Evolutionary conservation across 2,113 vertebrate species (phyloP), one percentile per base, ranked within the genome.

Genomic region (Vulpes vulpes): DNA sequence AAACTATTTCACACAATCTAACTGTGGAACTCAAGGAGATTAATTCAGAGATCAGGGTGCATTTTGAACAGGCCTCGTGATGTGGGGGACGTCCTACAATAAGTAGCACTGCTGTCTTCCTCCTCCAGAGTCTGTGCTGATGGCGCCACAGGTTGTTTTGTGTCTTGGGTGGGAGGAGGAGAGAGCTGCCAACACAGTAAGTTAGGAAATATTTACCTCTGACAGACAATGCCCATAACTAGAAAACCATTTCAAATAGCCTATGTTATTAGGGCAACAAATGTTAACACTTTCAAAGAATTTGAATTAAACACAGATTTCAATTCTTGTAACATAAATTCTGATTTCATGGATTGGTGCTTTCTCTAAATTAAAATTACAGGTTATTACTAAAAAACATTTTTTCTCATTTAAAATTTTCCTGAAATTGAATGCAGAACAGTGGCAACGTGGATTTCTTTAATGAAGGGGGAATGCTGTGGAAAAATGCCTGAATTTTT

Each of bases 371-470:
- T 85, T 81, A 86, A 92, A 97, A 88, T 59, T 30, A 67, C 6
- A 95, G 49, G 8, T 71, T 69, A 73, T 20, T 78, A 25, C 16
- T 62, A 89, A 91, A 93, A 94, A 49, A 1, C 5, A 85, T 64
- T 78, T 96, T 84, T 84, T 65, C n/a, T 79, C 11, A 88, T 38
- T 69, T 85, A 76, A 94, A 91, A 60, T 65, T 85, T 93, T 74
- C 32, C 76, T 91, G 17, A 93, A 96, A 97, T 6, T 62, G 25
- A 95, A 93, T 76, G 23, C 65, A 96, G 9, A 78, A 93, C 16
- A 69, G 67, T 32, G 8, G 10, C 32, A 67, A 81, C 62, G 79
- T 16, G n/a, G 0, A 53, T 79, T 53, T 88, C 67, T 85, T 84
- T 76, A 65, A 62, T 12, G 64, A 7, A 35, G 59, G 51, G 4